These are phyloP conservation scores for Galerucella nymphaeae DNA, from an alignment of 2,888 invertebrate species.

Conservation along the genomic window DNA sequence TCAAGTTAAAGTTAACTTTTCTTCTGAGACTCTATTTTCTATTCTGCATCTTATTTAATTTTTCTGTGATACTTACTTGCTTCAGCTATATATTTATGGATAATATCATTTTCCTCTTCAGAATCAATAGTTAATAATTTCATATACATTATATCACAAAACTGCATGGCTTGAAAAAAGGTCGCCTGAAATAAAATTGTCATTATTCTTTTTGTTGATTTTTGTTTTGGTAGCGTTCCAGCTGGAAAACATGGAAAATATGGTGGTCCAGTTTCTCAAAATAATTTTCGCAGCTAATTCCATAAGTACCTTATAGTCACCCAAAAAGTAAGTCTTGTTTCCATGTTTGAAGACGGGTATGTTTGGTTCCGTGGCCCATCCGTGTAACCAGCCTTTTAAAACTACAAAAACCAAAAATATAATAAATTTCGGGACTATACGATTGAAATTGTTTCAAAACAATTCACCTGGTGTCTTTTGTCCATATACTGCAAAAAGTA, in stretches of 20 bases:
- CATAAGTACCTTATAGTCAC: constrained; percentile 12
- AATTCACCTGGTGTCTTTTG: constrained; percentile 14
- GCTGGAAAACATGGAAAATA: too few species aligned
- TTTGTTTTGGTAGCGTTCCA: too few species aligned
- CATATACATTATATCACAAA: constrained; percentile 32
- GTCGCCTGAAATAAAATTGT: constrained; percentile 8
- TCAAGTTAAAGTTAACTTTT: background rate
- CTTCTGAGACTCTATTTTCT: background rate
- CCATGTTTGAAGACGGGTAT: constrained; percentile 15
- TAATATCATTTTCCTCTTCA: constrained; percentile 22
- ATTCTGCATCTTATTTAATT: background rate
- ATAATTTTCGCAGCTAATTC: too few species aligned
- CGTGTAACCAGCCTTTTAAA: constrained; percentile 1
- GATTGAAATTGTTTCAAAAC: background rate
- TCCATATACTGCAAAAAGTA: background rate
- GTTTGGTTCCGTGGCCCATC: background rate
- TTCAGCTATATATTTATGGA: constrained; percentile 19
- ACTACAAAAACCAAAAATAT: constrained; percentile 1
- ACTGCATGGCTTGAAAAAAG: constrained; percentile 24
- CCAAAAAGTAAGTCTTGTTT: constrained; percentile 19
- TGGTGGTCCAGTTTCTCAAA: too few species aligned
- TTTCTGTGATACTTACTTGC: constrained; percentile 20
- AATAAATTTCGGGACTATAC: too few species aligned
- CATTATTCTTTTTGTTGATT: too few species aligned
- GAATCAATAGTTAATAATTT: constrained; percentile 29